Evolutionary conservation across 2,113 vertebrate genomes (phyloP).

Genomic region (Verasper variegatus): DNA sequence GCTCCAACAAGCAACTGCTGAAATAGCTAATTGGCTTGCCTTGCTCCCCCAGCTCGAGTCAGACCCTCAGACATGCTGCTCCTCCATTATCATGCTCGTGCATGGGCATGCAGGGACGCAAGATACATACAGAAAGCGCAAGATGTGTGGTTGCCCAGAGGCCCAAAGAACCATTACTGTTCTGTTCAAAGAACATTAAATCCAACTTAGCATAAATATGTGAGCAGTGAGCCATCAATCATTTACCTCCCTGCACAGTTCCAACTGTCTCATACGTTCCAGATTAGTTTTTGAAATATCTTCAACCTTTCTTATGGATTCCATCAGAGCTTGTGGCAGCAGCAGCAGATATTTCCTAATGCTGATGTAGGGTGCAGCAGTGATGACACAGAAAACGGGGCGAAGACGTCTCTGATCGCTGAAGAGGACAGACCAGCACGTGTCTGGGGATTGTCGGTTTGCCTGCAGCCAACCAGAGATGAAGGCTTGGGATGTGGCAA

Average conservation of each 20-base stretch:
- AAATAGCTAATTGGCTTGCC: conserved; percentile 56
- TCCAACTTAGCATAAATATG: conserved; percentile 64
- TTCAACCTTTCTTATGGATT: conserved; percentile 37
- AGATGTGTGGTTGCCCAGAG: conserved; percentile 36
- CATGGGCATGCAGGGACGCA: conserved; percentile 33
- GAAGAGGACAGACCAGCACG: conserved; percentile 44
- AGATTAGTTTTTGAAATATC: conserved; percentile 45
- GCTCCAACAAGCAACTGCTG: conserved; percentile 52
- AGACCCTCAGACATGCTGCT: conserved; percentile 39
- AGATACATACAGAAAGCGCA: conserved; percentile 43
- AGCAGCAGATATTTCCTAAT: conserved; percentile 18
- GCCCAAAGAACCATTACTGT: conserved; percentile 54
- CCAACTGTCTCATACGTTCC: conserved; percentile 55
- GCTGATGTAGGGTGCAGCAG: conserved; percentile 38
- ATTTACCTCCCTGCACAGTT: conserved; percentile 59
- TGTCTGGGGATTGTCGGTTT: conserved; percentile 45
- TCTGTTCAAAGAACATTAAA: conserved; percentile 53
- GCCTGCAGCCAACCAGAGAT: conserved; percentile 59
- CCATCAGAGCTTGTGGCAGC: conserved; percentile 33
- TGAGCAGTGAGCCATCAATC: conserved; percentile 64
- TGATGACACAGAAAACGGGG: conserved; percentile 26
- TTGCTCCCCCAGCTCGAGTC: conserved; percentile 28
- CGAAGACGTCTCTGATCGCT: conserved; percentile 24
- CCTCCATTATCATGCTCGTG: conserved; percentile 45
- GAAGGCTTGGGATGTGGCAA: conserved; percentile 44